Percentiles rank a stretch among this genome's conserved stretches.
These are phyloP conservation scores for Coleophora flavipennella DNA, from an alignment of 2,888 invertebrate genomes.

Conservation along the genomic window DNA sequence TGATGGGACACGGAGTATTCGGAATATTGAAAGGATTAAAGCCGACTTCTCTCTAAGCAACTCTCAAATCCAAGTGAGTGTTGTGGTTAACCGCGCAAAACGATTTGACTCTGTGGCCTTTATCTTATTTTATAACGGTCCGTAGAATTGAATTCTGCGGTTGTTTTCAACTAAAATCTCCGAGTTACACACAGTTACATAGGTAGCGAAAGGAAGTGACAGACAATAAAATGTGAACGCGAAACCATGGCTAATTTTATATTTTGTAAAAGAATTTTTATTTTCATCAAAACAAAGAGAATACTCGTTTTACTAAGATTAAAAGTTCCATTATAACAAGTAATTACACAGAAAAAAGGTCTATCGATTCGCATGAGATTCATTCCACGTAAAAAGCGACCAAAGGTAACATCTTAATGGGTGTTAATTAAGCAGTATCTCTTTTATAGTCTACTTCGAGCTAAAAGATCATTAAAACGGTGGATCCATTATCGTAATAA, in stretches of 20 bases:
- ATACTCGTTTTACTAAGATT: not conserved
- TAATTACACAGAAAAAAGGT: no score
- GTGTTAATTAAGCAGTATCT: conserved; percentile 59
- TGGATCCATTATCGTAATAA: conserved; percentile 62
- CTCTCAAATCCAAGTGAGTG: conserved; percentile 59
- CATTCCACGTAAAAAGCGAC: conserved; percentile 22
- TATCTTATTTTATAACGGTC: conserved; percentile 69
- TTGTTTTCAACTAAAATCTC: conserved; percentile 53
- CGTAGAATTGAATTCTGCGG: conserved; percentile 71
- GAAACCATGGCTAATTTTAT: no score
- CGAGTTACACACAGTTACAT: not conserved
- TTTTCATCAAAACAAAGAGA: no score
- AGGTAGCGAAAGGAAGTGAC: no score
- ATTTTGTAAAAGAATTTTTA: no score
- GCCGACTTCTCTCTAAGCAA: conserved; percentile 41
- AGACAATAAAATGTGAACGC: no score
- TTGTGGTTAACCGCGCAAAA: conserved; percentile 68
- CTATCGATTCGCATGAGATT: conserved; percentile 33
- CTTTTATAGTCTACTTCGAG: conserved; percentile 59
- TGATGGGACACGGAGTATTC: no score
- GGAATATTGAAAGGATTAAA: conserved; percentile 41
- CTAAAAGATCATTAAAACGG: conserved; percentile 56
- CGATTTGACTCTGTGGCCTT: conserved; percentile 65
- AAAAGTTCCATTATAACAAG: not conserved
- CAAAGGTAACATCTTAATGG: conserved; percentile 42